Evolutionary conservation across 2,888 invertebrate genomes (phyloP), one percentile per base, ranked within the genome.

Genomic region (Nebria brevicollis): DNA sequence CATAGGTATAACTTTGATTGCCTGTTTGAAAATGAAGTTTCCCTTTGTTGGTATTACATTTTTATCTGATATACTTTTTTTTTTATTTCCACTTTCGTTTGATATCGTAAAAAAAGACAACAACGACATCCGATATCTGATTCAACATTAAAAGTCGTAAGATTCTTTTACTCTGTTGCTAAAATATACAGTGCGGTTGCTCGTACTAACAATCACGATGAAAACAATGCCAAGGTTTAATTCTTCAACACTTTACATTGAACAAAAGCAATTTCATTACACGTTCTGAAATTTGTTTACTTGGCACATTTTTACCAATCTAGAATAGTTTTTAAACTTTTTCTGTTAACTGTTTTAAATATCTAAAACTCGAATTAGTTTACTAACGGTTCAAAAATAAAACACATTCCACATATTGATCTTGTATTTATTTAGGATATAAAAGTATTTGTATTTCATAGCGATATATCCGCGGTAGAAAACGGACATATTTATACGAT

Each of bases 1-100:
- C 78, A 78, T 78, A 78, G 78, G 78, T 78, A 78, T 78, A 78
- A 78, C 78, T 78, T 78, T 78, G 74, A 78, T 78, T 78, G 78
- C 78, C 78, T 78, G 78, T 78, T 77, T 64, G 77, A 72, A 72
- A 77, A 72, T 77, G 77, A 77, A 77, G 77, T 70, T 77, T 77
- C 78, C 78, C 78, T 78, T 74, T 74, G 74, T 78, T 74, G 42
- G 72, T 73, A 78, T 78, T 78, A 78, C 78, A 65, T 74, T 78
- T 54, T 78, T 78, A 78, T 78, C 78, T 78, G 65, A 78, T 78
- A 73, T 54, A 13, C 54, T 54, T 54, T 54, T 78, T 78, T 78
- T 77, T 78, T 78, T 78, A 78, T 78, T 78, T 66, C 34, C 65
- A 64, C 73, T 78, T 78, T 64, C 78, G 66, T 66, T 65, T 74